A percentile compares a stretch with the other conserved stretches of the same genome.
These are phyloP conservation scores for Phrynocephalus forsythii DNA, from an alignment of 2,797 vertebrate species.

Conservation along the genomic window DNA sequence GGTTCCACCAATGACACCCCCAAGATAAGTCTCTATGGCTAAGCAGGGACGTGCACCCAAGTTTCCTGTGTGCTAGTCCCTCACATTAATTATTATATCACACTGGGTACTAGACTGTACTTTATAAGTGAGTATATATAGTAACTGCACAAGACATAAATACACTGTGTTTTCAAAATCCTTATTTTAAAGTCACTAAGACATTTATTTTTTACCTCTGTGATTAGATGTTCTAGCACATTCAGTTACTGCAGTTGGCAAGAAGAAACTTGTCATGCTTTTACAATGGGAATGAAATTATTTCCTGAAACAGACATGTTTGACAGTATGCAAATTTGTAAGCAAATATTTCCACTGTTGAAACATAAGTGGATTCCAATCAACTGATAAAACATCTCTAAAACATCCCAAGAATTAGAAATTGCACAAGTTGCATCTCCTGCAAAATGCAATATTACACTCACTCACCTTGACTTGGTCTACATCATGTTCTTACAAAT, in stretches of 20 bases:
- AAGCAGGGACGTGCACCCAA: no score
- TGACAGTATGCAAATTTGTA: slow-evolving; percentile 28
- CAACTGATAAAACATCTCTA: slow-evolving; percentile 25
- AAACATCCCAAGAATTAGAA: slow-evolving; percentile 32
- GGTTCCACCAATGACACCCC: no score
- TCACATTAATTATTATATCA: no score
- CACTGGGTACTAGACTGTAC: no score
- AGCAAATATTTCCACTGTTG: slow-evolving; percentile 21
- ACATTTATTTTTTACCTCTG: slow-evolving; percentile 13
- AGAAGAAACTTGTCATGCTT: slow-evolving; percentile 20
- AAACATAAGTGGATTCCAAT: slow-evolving; percentile 12
- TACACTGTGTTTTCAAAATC: not conserved
- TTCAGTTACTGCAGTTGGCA: not conserved
- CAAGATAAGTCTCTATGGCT: no score
- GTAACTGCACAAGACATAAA: not conserved
- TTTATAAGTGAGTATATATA: not conserved
- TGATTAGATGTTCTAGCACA: not conserved
- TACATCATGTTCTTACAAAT: not conserved
- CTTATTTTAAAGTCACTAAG: slow-evolving; percentile 3
- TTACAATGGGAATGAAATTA: slow-evolving; percentile 9
- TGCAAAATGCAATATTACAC: not conserved
- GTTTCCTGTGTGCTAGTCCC: no score
- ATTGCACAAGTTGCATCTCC: not conserved
- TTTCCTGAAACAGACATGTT: slow-evolving; percentile 15
- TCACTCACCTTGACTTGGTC: slow-evolving; percentile 14